A percentile compares a stretch with the other conserved stretches of the same genome.
phyloP scores from a whole-genome alignment of 2,888 invertebrate genomes.

The Nemotelus pantherinus region DNA sequence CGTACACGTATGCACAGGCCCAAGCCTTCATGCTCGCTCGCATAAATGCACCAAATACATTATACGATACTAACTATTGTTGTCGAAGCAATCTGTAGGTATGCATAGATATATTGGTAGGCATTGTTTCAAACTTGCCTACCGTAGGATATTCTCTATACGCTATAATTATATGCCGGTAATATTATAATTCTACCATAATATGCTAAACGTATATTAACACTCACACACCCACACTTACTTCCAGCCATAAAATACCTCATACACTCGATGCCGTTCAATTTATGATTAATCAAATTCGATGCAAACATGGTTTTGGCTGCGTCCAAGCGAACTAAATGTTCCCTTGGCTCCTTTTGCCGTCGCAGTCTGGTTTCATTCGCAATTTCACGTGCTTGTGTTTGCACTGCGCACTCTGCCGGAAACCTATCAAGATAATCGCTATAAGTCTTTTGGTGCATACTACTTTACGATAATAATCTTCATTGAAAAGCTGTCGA shows the following conservation, averaged over 20 bases:
- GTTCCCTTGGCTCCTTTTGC: constrained; percentile 5
- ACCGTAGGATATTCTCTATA: constrained; percentile 32
- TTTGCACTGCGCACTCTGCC: too few relatives aligned
- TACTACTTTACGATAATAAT: constrained; percentile 43
- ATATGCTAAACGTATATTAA: constrained; percentile 27
- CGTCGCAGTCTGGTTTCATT: too few relatives aligned
- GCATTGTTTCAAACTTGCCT: constrained; percentile 33
- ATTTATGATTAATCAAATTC: constrained; percentile 50
- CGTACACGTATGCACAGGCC: background rate
- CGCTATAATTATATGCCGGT: constrained; percentile 48
- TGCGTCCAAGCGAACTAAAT: constrained; percentile 12
- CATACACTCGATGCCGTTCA: constrained; percentile 27
- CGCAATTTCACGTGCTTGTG: too few relatives aligned
- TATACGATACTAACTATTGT: constrained; percentile 35
- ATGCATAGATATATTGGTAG: background rate
- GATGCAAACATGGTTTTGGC: constrained; percentile 44
- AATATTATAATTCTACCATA: constrained; percentile 49
- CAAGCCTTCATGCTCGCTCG: constrained; percentile 25
- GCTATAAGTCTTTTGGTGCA: too few relatives aligned
- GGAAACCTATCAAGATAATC: background rate
- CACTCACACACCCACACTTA: background rate
- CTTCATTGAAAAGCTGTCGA: constrained; percentile 50
- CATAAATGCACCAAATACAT: constrained; percentile 43
- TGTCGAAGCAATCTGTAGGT: constrained; percentile 23
- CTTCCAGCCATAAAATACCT: background rate